phyloP scores from a whole-genome alignment of 2,113 vertebrate species.

The Larimichthys polyactis region DNA sequence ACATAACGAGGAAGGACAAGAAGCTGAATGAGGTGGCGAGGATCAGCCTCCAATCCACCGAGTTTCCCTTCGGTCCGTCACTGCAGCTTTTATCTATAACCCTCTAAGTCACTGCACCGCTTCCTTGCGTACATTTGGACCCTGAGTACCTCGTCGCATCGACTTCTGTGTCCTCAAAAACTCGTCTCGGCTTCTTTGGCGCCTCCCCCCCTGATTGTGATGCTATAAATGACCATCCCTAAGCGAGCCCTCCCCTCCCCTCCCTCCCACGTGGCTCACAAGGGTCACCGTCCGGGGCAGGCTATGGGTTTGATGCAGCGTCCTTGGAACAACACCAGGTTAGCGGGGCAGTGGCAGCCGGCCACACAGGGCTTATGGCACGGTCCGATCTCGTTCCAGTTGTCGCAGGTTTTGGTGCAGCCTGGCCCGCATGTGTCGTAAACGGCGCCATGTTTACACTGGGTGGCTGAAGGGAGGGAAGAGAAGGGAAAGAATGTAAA shows the following conservation, averaged over 20 bases:
- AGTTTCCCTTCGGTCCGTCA: constrained; percentile 23
- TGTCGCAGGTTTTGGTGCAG: constrained; percentile 95
- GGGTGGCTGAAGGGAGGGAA: constrained; percentile 84
- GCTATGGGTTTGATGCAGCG: constrained; percentile 95
- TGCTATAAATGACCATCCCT: constrained; percentile 53
- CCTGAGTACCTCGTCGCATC: constrained; percentile 54
- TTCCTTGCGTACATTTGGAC: constrained; percentile 25
- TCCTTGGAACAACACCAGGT: constrained; percentile 92
- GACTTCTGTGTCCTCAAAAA: constrained; percentile 25
- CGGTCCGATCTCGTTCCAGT: constrained; percentile 97
- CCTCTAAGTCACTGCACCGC: not conserved
- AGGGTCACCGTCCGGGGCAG: constrained; percentile 94
- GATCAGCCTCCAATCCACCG: not conserved
- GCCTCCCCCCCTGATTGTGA: constrained; percentile 21
- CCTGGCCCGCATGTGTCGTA: constrained; percentile 97
- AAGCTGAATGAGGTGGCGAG: not conserved
- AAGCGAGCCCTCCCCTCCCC: constrained; percentile 6
- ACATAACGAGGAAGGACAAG: constrained; percentile 3
- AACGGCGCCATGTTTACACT: constrained; percentile 94
- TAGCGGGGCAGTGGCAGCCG: constrained; percentile 96
- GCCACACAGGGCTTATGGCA: constrained; percentile 93
- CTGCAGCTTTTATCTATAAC: not conserved
- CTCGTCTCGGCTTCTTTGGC: constrained; percentile 20
- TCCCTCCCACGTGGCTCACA: constrained; percentile 65
- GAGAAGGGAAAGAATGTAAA: not conserved